Percentiles rank a stretch among this genome's conserved stretches.
These are phyloP conservation scores for Leucoraja ocellata DNA, from an alignment of 2,797 vertebrate genomes.

Conservation along the genomic window DNA sequence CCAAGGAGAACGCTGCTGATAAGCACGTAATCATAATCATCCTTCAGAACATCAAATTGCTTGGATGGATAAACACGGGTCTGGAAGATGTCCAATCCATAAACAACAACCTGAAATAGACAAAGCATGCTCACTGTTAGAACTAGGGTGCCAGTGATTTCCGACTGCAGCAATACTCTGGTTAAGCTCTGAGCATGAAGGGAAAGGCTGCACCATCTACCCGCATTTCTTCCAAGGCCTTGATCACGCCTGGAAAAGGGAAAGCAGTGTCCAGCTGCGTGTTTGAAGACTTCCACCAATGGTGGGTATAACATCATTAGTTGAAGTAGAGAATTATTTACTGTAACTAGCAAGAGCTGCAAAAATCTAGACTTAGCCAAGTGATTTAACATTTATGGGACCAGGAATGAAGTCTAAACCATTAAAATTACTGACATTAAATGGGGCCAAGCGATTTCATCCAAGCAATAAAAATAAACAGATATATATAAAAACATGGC, in stretches of 20 bases:
- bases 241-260: background rate
- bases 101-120: slow-evolving; percentile 77
- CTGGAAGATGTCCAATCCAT: slow-evolving; percentile 90
- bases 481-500: background rate
- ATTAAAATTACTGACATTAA: background rate
- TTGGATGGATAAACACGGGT: slow-evolving; percentile 94
- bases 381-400: background rate
- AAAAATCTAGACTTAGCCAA: background rate
- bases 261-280: background rate
- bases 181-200: background rate
- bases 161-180: background rate
- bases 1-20: slow-evolving; percentile 93
- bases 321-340: background rate
- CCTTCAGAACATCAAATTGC: slow-evolving; percentile 94
- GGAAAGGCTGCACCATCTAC: background rate
- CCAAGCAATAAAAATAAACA: background rate
- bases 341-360: background rate
- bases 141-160: background rate
- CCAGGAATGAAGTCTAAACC: background rate
- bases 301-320: background rate
- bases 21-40: slow-evolving; percentile 93
- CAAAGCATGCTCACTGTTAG: background rate
- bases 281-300: background rate
- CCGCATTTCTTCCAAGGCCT: background rate
- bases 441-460: background rate